Evolutionary conservation across 2,888 invertebrate genomes (phyloP), one percentile per base, ranked within the genome.

Genomic region (Epicampocera succincta): DNA sequence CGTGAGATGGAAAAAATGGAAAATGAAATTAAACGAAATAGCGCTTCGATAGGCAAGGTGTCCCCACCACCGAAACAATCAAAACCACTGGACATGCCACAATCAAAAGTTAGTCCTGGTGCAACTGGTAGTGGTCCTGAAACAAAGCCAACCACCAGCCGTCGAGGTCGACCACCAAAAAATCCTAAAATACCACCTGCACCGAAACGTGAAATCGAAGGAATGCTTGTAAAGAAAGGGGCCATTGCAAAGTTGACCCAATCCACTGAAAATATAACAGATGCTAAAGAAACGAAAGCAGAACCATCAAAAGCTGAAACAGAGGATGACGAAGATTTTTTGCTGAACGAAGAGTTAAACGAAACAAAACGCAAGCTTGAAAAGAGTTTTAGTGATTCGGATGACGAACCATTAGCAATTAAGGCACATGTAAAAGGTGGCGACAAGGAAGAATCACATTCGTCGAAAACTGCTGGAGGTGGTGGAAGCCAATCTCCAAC

Each of bases 371-470:
- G 90, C 17, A 89, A 90, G 85, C 85, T 91, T 9, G 91, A 92
- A 77, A 91, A 91, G 83, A 92, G 91, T 84, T 93, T 93, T 78
- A 93, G 92, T 85, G 94, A 94, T 86, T 94, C 94, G 1, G 94
- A 94, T 85, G 94, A 94, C 85, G 94, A 94, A 87, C 94, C 94
- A 11, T 86, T 94, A 65, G 93, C 93, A 19, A 91, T 91, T 72
- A 92, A 93, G 86, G 89, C 93, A 25, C 92, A 92, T 61, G 52
- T 85, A 65, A 87, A 88, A 77, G 81, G 86, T 40, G 83, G 80
- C 72, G 88, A 88, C 66, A 86, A 86, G 52, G 88, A 87, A 33
- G 75, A 81, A 8, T 85, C 84, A 5, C 78, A 83, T 56, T 80
- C 79, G 42, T 84, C 74, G 33, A 85, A 84, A 82, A 81, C 80